Conservation (phyloP, 1,140 invertebrate species). For the Cephus cinctus region DNA sequence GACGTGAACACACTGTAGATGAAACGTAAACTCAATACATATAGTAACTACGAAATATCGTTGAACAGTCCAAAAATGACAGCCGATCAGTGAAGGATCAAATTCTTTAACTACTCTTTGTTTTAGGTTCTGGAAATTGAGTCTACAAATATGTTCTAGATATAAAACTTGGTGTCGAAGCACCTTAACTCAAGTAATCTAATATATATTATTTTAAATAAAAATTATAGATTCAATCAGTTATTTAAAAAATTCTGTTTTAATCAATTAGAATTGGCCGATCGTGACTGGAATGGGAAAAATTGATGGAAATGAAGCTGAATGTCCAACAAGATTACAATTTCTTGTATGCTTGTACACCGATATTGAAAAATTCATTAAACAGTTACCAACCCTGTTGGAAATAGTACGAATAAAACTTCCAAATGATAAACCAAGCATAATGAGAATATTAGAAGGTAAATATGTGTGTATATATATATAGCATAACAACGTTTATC, state of each 20-base stretch:
- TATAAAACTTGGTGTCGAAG: constrained; percentile 69
- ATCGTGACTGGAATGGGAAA: constrained; percentile 31
- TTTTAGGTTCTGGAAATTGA: constrained; percentile 82
- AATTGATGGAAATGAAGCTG: constrained; percentile 23
- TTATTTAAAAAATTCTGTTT: constrained; percentile 3
- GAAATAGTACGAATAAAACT: constrained; percentile 51
- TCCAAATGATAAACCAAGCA: constrained; percentile 21
- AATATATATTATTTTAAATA: constrained; percentile 11
- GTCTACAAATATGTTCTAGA: constrained; percentile 76
- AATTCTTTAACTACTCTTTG: not conserved
- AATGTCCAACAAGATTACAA: constrained; percentile 37
- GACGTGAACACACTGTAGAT: no score
- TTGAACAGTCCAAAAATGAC: no score
- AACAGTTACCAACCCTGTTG: constrained; percentile 52
- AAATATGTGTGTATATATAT: constrained; percentile 11
- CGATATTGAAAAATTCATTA: constrained; percentile 50
- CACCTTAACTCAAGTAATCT: constrained; percentile 45
- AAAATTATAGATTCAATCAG: constrained; percentile 10
- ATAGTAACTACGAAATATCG: no score
- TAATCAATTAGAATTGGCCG: constrained; percentile 32
- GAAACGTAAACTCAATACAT: no score
- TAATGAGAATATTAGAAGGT: constrained; percentile 40
- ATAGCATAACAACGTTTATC: no score
- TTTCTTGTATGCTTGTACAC: constrained; percentile 55
- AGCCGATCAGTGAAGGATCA: no score